Evolutionary conservation across 2,113 vertebrate species (phyloP).

Genomic region (Hucho hucho): DNA sequence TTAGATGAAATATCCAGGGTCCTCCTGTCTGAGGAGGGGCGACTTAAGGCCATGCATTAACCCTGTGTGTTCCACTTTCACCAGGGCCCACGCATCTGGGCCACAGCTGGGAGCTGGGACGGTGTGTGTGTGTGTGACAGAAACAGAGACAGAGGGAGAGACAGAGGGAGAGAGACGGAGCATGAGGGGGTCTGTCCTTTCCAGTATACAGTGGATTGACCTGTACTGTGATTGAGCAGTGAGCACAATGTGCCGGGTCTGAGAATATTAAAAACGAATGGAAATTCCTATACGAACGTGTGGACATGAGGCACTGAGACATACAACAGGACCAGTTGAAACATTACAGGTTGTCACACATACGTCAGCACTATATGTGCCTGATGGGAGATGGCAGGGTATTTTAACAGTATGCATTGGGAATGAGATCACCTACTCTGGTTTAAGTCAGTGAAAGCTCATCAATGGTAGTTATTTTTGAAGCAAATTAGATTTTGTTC

Average conservation of each 20-base stretch:
- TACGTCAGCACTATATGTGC: background rate
- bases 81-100: slow-evolving; percentile 65
- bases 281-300: background rate
- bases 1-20: slow-evolving; percentile 51
- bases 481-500: background rate
- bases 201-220: background rate
- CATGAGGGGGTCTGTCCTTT: background rate
- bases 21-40: slow-evolving; percentile 32
- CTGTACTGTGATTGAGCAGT: background rate
- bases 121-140: slow-evolving; percentile 17
- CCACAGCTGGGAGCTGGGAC: slow-evolving; percentile 61
- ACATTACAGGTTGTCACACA: background rate
- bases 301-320: background rate
- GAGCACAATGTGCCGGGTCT: background rate
- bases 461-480: background rate
- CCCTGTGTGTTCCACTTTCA: slow-evolving; percentile 45
- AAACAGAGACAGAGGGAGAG: background rate
- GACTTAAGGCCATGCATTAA: slow-evolving; percentile 44
- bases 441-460: background rate
- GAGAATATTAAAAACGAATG: background rate
- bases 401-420: background rate
- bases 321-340: background rate
- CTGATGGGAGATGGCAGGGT: background rate
- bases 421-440: background rate
- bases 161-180: background rate